Percentiles rank a stretch among this genome's conserved stretches.
phyloP scores from a whole-genome alignment of 2,888 invertebrate genomes.

The Drosophila falleni region DNA sequence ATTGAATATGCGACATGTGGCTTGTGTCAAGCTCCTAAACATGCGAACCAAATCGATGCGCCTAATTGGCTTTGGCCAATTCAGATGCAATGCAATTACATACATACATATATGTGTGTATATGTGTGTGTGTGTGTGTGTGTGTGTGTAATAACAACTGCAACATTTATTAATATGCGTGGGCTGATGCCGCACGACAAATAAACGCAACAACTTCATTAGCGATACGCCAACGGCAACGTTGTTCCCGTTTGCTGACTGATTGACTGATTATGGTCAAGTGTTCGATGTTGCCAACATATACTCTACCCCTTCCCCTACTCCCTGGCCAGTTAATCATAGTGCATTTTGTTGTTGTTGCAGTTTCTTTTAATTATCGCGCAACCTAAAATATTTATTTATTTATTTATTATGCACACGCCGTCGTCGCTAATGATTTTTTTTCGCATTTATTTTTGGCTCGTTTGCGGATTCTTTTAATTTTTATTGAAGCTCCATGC shows the following conservation, averaged over 20 bases:
- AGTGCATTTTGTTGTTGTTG: constrained; percentile 18
- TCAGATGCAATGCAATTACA: constrained; percentile 21
- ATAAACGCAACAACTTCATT: constrained; percentile 78
- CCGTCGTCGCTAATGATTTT: constrained; percentile 39
- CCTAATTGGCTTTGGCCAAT: constrained; percentile 72
- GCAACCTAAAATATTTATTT: constrained; percentile 47
- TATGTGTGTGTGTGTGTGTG: constrained; percentile 5
- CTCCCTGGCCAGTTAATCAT: background rate
- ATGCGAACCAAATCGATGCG: constrained; percentile 70
- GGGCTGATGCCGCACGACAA: constrained; percentile 63
- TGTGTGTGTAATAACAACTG: constrained; percentile 25
- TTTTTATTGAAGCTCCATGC: constrained; percentile 48
- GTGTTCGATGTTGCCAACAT: constrained; percentile 53
- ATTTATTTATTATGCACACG: constrained; percentile 69
- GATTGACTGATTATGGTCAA: constrained; percentile 81
- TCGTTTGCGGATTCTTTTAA: constrained; percentile 25
- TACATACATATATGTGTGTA: background rate
- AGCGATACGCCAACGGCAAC: constrained; percentile 42
- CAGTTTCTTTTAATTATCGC: constrained; percentile 63
- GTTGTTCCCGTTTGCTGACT: constrained; percentile 64
- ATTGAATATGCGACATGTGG: constrained; percentile 61
- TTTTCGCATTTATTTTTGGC: constrained; percentile 30
- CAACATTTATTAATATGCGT: constrained; percentile 69
- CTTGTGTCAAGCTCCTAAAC: constrained; percentile 57
- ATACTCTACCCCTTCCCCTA: background rate